Base-by-base conservation (phyloP, 2,888 invertebrate genomes). In the Willowsia nigromaculata region DNA sequence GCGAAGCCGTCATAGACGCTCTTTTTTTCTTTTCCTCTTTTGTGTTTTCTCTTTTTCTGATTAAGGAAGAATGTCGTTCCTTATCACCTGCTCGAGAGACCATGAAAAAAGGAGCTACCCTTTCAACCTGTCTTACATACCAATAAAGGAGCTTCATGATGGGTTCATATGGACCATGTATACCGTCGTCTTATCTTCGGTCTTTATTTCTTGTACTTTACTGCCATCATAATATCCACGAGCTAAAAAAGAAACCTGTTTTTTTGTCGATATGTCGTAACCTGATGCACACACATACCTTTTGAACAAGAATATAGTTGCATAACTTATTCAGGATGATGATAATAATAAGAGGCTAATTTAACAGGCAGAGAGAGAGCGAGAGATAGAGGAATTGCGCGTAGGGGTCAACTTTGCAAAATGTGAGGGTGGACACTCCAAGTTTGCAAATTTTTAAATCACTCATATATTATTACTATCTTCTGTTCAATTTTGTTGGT, bases 341-440 rank as follows among this genome's bases (percentile, higher is more conserved):
- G 74, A 82, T 76, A 47, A 50, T 82, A 88, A 88, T 50, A 84
- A 78, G 84, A 84, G 62, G 50, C 9, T n/a, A n/a, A n/a, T n/a
- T n/a, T n/a, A n/a, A n/a, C n/a, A n/a, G n/a, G n/a, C n/a, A n/a
- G n/a, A n/a, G n/a, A n/a, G n/a, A n/a, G n/a, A n/a, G n/a, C n/a
- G n/a, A 88, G 68, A 76, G 40, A 71, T 30, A 53, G 53, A 53
- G 25, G 62, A 81, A 85, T 85, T 89, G 89, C 89, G 89, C 89
- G 88, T 88, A 89, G 89, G 89, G 89, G 85, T 89, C 89, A 89
- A 89, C 85, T 76, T 85, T 65, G 81, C 68, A 89, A 89, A 89
- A 85, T 89, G 89, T 89, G 89, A 89, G 89, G 89, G 89, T 89
- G 89, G 89, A 89, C 89, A 89, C 82, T 88, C 83, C 74, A 88